Conservation (phyloP, 1,140 invertebrate species). For the Megathymus violae region DNA sequence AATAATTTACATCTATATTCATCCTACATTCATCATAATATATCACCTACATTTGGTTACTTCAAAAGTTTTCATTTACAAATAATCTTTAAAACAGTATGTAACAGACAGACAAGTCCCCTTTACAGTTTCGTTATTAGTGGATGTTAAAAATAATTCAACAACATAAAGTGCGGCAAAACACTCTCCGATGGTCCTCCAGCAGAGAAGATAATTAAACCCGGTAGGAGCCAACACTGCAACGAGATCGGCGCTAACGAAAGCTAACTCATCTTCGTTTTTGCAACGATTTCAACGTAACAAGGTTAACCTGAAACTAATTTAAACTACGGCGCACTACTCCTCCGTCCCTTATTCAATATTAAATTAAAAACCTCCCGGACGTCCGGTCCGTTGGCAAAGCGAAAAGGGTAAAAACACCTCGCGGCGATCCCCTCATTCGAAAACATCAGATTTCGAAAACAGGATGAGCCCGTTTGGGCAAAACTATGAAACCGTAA, state of each 20-base stretch:
- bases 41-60: too few species aligned
- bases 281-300: constrained; percentile 24
- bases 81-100: too few species aligned
- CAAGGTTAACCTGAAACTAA: constrained; percentile 30
- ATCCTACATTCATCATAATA: too few species aligned
- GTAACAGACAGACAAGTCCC: neutral
- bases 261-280: constrained; percentile 2
- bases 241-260: neutral
- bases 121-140: neutral
- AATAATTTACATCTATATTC: too few species aligned
- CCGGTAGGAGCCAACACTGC: neutral
- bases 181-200: neutral
- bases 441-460: neutral
- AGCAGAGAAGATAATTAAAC: neutral
- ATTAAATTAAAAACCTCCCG: constrained; percentile 33
- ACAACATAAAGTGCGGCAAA: too few species aligned
- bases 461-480: neutral
- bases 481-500: neutral
- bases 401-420: constrained; percentile 14
- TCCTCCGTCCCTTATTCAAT: constrained; percentile 30
- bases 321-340: constrained; percentile 29
- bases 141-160: neutral
- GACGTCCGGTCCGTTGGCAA: neutral
- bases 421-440: neutral
- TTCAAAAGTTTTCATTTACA: too few species aligned